Percentiles rank a stretch among this genome's conserved stretches.
Evolutionary conservation across 2,113 vertebrate genomes (phyloP).

Genomic region (Onychostoma macrolepis): DNA sequence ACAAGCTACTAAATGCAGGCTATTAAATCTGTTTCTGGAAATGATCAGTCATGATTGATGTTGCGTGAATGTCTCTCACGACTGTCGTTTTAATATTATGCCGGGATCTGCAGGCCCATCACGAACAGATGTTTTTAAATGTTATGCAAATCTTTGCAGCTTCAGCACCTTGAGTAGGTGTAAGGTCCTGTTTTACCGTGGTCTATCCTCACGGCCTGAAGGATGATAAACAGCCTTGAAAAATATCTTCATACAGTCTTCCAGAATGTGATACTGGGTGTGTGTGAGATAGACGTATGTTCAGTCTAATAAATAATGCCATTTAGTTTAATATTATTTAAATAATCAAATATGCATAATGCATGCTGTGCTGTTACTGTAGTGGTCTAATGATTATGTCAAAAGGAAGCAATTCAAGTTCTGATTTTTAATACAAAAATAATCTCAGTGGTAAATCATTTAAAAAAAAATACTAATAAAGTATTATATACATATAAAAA

Average conservation of each 20-base stretch:
- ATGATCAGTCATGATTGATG: neutral
- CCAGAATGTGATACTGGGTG: neutral
- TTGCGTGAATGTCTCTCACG: neutral
- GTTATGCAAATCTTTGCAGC: conserved; percentile 11
- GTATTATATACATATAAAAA: neutral
- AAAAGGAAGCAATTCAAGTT: neutral
- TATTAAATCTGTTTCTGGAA: neutral
- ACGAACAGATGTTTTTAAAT: neutral
- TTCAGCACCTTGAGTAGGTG: neutral
- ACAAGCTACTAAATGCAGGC: conserved; percentile 53
- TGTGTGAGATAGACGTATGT: neutral
- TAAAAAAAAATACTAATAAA: too few relatives aligned
- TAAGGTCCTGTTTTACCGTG: neutral
- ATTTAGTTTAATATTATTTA: neutral
- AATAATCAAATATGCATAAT: neutral
- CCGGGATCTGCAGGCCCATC: neutral
- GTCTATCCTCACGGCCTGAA: neutral
- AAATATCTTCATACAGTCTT: neutral
- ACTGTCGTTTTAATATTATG: neutral
- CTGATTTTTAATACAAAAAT: neutral
- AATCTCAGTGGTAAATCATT: neutral
- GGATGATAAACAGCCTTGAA: neutral
- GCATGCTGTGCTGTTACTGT: neutral
- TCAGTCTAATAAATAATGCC: neutral
- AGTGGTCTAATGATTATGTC: neutral